phyloP scores from a whole-genome alignment of 2,797 vertebrate genomes.

The Melopsittacus undulatus region DNA sequence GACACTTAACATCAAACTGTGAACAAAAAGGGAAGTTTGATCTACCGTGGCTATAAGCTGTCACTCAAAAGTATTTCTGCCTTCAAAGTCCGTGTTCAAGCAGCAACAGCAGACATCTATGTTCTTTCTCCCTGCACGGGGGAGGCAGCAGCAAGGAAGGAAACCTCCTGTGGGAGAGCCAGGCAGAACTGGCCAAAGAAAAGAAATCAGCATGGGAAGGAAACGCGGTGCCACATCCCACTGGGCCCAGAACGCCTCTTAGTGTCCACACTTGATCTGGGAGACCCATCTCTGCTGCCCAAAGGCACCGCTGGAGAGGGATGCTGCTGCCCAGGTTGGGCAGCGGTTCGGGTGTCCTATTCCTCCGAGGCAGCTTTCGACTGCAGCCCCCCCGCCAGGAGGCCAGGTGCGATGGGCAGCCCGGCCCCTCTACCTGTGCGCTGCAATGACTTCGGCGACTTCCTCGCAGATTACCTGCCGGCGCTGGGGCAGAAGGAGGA shows the following conservation, averaged over 20 bases:
- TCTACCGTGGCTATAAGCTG: neutral
- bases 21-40: neutral
- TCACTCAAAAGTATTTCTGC: slow-evolving; percentile 23
- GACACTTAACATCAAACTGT: neutral
- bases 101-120: neutral
- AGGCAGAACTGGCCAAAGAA: neutral
- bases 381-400: rapidly evolving
- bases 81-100: neutral
- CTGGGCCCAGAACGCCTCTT: neutral
- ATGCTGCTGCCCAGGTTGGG: rapidly evolving
- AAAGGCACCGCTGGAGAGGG: neutral
- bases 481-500: neutral
- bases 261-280: rapidly evolving
- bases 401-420: neutral
- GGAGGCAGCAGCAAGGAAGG: neutral
- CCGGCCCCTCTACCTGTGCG: neutral
- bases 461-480: neutral
- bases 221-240: neutral
- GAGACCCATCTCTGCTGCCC: neutral
- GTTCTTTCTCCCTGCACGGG: neutral
- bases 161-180: neutral
- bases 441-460: neutral
- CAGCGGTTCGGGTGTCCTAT: rapidly evolving
- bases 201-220: neutral
- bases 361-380: neutral